Evolutionary conservation across 2,888 invertebrate genomes (phyloP), one percentile per base, ranked within the genome.

Genomic region (Troides oblongomaculatus): DNA sequence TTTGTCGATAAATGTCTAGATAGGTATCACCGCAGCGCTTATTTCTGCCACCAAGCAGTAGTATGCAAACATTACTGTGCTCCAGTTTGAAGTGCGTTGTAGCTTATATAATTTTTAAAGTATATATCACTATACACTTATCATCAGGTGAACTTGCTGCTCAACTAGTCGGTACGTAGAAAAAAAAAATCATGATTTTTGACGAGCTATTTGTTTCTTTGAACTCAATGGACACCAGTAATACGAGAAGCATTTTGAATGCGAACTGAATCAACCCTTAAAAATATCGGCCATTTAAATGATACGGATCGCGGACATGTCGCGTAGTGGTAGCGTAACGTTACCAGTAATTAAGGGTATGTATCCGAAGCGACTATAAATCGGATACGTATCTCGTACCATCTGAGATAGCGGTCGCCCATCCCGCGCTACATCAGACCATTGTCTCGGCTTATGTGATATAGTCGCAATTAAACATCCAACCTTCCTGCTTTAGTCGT

Each of bases 201-300:
- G 2, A 2, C 46, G 14, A 2, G 14, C 14, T 43, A 46, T 14
- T 46, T 46, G 12, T 12, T 46, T 46, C 12, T 14, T 46, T 1
- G 14, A 53, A n/a, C 53, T 53, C 53, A 6, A 53, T n/a, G 8
- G 5, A 5, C 6, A 53, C n/a, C 53, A 53, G 5, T 7, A n/a
- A n/a, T 6, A 53, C 18, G 18, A 4, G 18, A 18, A 2, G n/a
- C n/a, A n/a, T 4, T 53, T 8, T 5, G 53, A 18, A 53, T 53
- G 53, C 53, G 6, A 53, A 53, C 64, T 23, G 46, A 58, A 56
- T 61, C 69, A 69, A 64, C 69, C 69, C 12, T 60, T 64, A 56
- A 68, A 62, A 60, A 46, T 61, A 50, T 61, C 61, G 56, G n/a
- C 66, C 69, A 69, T 69, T 64, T 69, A 69, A 69, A 64, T 61